Conservation (phyloP, 2,888 invertebrate species). For the Melanophora roralis region DNA sequence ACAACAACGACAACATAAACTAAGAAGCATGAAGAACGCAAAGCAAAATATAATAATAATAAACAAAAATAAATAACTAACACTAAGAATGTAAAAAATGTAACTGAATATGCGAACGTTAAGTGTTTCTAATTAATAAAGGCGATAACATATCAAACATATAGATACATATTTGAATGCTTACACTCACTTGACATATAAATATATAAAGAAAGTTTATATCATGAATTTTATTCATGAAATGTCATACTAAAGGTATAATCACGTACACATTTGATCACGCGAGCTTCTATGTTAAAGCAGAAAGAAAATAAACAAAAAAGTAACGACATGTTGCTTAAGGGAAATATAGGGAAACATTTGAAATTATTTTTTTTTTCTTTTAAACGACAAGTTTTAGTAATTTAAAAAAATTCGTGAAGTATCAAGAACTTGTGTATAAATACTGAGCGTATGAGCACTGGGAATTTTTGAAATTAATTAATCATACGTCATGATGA, state of each 20-base stretch:
- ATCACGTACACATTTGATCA: conserved; percentile 6
- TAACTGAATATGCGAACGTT: conserved; percentile 27
- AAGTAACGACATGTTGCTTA: background rate
- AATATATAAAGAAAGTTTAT: background rate
- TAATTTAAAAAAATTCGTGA: background rate
- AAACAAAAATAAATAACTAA: too few relatives aligned
- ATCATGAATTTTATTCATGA: conserved; percentile 1
- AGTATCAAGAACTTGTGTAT: background rate
- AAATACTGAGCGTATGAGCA: background rate
- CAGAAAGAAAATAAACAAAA: background rate
- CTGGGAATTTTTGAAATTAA: background rate
- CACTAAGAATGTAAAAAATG: conserved; percentile 16
- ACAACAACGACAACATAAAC: conserved; percentile 12
- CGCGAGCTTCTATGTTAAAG: conserved; percentile 9
- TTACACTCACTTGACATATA: background rate
- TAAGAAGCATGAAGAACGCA: background rate
- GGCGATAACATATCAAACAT: conserved; percentile 25
- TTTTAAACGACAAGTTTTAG: conserved; percentile 6
- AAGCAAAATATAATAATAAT: too few relatives aligned
- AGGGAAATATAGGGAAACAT: background rate
- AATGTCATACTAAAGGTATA: background rate
- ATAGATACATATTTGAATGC: background rate
- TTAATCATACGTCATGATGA: background rate
- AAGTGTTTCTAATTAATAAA: conserved; percentile 54
- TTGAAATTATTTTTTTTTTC: background rate